Evolutionary conservation across 1,140 invertebrate genomes (phyloP).

Genomic region (Trichonephila clavata): DNA sequence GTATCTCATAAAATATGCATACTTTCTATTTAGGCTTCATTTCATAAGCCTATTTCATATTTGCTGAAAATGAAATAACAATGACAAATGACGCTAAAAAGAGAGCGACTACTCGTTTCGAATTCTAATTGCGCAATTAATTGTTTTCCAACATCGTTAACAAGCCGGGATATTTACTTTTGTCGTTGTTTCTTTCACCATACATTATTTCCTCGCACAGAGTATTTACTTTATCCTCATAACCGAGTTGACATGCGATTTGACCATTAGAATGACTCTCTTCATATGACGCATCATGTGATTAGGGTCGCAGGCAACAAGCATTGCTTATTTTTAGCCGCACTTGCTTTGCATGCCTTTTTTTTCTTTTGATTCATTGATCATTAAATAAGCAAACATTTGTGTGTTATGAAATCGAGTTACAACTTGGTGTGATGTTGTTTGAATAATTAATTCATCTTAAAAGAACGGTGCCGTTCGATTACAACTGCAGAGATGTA

Average conservation of each 20-base stretch:
- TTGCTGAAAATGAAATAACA: background rate
- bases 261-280: background rate
- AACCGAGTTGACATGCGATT: conserved; percentile 42
- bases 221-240: conserved; percentile 38
- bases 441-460: too few species aligned
- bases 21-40: background rate
- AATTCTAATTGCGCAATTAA: conserved; percentile 48
- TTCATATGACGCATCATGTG: background rate
- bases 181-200: background rate
- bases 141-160: conserved; percentile 60
- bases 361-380: too few species aligned
- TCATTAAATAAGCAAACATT: too few species aligned
- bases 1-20: background rate
- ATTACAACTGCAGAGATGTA: too few species aligned
- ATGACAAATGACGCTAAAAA: conserved; percentile 11
- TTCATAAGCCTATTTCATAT: background rate
- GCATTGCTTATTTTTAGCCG: background rate
- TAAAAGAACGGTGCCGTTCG: too few species aligned
- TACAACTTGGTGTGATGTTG: too few species aligned
- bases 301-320: background rate
- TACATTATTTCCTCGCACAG: background rate
- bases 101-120: background rate
- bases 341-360: background rate
- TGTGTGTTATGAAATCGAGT: too few species aligned
- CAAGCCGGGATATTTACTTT: conserved; percentile 18